phyloP scores from a whole-genome alignment of 2,888 invertebrate species.

The Seira musarum region DNA sequence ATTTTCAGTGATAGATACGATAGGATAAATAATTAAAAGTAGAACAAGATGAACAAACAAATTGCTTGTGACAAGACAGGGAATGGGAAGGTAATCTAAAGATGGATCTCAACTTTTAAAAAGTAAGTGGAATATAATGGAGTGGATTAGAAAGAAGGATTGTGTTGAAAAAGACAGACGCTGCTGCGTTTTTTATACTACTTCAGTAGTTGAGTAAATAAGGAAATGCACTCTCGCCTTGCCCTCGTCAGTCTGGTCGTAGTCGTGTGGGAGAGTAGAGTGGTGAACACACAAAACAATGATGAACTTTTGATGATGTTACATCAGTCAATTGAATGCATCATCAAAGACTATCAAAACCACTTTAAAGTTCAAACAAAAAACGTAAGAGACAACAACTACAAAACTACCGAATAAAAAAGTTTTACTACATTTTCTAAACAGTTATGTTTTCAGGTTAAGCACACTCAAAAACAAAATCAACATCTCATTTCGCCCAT shows the following conservation, averaged over 20 bases:
- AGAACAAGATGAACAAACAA: neutral
- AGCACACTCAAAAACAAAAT: neutral
- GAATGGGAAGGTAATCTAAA: neutral
- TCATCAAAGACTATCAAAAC: conserved; percentile 7
- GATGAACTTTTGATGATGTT: neutral
- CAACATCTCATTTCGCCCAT: neutral
- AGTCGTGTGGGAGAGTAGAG: neutral
- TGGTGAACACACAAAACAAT: neutral
- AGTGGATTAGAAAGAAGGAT: neutral
- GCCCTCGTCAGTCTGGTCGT: neutral
- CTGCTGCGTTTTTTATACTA: neutral
- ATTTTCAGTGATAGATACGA: neutral
- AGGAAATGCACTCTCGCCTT: conserved; percentile 8
- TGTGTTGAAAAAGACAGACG: no score
- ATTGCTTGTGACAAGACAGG: neutral
- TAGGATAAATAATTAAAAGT: neutral
- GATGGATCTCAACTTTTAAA: neutral
- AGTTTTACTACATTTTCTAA: neutral
- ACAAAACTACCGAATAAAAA: neutral
- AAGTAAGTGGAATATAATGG: neutral
- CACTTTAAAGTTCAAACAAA: neutral
- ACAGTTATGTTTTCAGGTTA: neutral
- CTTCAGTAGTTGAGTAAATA: neutral
- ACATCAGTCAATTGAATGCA: neutral
- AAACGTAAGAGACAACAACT: neutral